phyloP scores from a whole-genome alignment of 2,888 invertebrate genomes.

The Watsonalla binaria region DNA sequence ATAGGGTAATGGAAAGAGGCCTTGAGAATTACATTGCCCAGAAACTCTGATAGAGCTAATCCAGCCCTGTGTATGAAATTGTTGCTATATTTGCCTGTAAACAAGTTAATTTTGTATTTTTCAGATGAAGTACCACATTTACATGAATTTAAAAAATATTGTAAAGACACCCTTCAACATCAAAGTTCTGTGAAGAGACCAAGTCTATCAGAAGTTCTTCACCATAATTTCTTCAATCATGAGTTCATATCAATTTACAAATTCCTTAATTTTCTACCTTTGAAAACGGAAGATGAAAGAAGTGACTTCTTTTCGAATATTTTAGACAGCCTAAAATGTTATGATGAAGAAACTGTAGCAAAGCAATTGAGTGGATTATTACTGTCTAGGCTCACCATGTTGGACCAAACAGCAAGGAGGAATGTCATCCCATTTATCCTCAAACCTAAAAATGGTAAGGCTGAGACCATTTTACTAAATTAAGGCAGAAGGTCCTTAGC shows the following conservation, averaged over 20 bases:
- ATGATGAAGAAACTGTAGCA: conserved; percentile 90
- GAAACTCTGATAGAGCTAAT: too few relatives aligned
- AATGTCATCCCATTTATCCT: conserved; percentile 85
- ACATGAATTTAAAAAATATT: conserved; percentile 83
- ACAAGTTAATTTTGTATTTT: conserved; percentile 16
- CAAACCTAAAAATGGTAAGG: conserved; percentile 82
- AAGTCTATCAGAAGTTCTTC: conserved; percentile 80
- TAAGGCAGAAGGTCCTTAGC: too few relatives aligned
- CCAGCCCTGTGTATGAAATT: too few relatives aligned
- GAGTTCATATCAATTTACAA: conserved; percentile 91
- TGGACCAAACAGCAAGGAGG: conserved; percentile 88
- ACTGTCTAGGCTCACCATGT: conserved; percentile 89
- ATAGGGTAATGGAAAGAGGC: too few relatives aligned
- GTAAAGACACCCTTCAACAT: conserved; percentile 83
- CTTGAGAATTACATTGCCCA: too few relatives aligned
- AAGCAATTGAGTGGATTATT: conserved; percentile 87
- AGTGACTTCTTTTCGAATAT: conserved; percentile 87
- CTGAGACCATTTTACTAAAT: not conserved
- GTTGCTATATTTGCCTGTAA: too few relatives aligned
- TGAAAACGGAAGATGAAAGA: conserved; percentile 88
- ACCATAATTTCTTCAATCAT: conserved; percentile 89
- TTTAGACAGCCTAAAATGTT: conserved; percentile 82
- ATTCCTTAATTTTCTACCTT: conserved; percentile 88
- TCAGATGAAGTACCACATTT: conserved; percentile 84
- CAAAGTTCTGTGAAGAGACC: conserved; percentile 82